These are phyloP conservation scores for Ectropis grisescens DNA, from an alignment of 1,140 invertebrate genomes.

Conservation along the genomic window DNA sequence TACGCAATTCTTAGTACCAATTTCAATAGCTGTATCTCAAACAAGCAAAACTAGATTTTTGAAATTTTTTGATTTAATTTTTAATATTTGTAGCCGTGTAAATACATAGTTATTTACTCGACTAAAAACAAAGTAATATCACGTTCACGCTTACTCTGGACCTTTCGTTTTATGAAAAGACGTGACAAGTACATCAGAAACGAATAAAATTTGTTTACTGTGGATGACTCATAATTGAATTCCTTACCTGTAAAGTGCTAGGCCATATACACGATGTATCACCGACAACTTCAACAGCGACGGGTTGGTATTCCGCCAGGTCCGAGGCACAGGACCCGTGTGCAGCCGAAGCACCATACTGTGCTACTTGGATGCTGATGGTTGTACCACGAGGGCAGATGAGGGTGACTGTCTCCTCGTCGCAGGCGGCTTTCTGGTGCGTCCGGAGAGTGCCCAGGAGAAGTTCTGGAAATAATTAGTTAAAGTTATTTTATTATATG, in stretches of 20 bases:
- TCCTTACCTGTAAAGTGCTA: slow-evolving; percentile 70
- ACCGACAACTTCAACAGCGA: slow-evolving; percentile 60
- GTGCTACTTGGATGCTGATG: slow-evolving; percentile 87
- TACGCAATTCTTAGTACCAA: no score
- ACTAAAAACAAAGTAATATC: no score
- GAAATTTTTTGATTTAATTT: no score
- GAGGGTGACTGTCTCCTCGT: slow-evolving; percentile 86
- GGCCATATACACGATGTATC: slow-evolving; percentile 67
- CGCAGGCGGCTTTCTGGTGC: slow-evolving; percentile 89
- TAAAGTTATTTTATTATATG: not conserved
- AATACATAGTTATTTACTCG: no score
- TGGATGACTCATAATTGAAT: no score
- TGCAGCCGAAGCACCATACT: slow-evolving; percentile 57
- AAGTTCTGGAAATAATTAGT: slow-evolving; percentile 75
- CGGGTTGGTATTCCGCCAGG: slow-evolving; percentile 72
- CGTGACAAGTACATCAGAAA: no score
- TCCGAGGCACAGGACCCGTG: slow-evolving; percentile 81
- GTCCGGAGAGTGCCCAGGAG: slow-evolving; percentile 89
- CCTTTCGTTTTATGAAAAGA: no score
- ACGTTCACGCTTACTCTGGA: no score
- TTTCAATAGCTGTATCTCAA: no score
- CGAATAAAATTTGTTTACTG: no score
- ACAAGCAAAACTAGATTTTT: no score
- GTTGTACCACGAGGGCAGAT: slow-evolving; percentile 89
- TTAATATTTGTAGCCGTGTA: no score